phyloP scores from a whole-genome alignment of 2,113 vertebrate species.

The Gymnorhina tibicen region DNA sequence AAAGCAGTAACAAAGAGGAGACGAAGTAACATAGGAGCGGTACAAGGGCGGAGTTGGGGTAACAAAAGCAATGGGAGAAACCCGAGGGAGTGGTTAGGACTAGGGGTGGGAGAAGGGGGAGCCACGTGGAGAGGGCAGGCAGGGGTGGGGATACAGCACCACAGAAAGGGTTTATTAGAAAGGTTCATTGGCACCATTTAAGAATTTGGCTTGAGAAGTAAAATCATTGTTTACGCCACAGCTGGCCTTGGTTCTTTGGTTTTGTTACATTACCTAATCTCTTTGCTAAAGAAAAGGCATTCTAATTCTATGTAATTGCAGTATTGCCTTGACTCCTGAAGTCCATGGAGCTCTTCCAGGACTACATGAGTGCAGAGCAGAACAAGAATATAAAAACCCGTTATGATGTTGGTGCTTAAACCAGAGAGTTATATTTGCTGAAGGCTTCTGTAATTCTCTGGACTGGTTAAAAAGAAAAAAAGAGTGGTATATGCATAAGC shows the following conservation, averaged over 20 bases:
- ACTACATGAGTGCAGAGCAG: not conserved
- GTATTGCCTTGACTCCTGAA: not conserved
- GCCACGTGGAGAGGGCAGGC: too few species aligned
- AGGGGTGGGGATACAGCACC: too few species aligned
- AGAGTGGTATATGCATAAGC: not conserved
- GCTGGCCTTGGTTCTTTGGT: not conserved
- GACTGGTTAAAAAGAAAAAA: not conserved
- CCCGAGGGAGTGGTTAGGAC: too few species aligned
- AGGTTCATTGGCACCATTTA: not conserved
- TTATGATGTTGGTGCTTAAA: not conserved
- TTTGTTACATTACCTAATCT: not conserved
- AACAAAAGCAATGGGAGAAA: too few species aligned
- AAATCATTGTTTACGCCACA: not conserved
- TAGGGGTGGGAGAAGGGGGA: too few species aligned
- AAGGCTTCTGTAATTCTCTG: not conserved
- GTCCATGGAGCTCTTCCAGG: not conserved
- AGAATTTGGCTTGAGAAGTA: not conserved
- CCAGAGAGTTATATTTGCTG: not conserved
- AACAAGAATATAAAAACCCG: not conserved
- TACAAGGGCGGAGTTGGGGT: too few species aligned
- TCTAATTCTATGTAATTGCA: not conserved
- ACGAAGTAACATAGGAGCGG: too few species aligned
- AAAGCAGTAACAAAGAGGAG: not conserved
- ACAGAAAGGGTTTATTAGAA: not conserved
- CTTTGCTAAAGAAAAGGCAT: conserved; percentile 14